Evolutionary conservation across 2,888 invertebrate genomes (phyloP).

Genomic region (Gisinianus flammeolus): DNA sequence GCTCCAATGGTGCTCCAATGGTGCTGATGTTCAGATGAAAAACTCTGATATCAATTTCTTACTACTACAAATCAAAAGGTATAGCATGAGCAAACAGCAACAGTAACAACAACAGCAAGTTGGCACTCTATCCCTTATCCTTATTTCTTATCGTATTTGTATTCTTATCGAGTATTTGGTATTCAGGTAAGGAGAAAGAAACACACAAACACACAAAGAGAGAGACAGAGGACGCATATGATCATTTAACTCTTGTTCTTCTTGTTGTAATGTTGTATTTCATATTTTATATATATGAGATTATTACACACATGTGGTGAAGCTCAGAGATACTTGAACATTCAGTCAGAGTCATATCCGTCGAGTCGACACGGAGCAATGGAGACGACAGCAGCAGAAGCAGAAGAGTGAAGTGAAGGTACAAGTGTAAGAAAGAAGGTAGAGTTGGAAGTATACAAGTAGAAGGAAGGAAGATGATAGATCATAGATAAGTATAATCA

Average conservation of each 20-base stretch:
- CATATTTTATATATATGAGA: too few relatives aligned
- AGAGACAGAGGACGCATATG: neutral
- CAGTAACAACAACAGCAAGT: neutral
- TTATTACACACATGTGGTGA: neutral
- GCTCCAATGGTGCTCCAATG: too few relatives aligned
- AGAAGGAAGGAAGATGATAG: neutral
- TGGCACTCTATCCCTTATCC: neutral
- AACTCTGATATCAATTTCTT: constrained; percentile 7
- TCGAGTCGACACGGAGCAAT: neutral
- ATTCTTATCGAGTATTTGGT: neutral
- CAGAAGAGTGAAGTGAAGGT: too few relatives aligned
- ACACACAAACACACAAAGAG: too few relatives aligned
- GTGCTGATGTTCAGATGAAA: neutral
- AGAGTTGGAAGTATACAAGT: neutral
- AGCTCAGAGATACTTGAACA: neutral
- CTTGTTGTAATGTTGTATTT: too few relatives aligned
- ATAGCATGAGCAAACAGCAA: neutral
- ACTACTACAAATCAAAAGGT: neutral
- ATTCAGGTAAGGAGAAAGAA: neutral
- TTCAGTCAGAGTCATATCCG: neutral
- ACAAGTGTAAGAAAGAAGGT: neutral
- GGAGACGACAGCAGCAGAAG: neutral
- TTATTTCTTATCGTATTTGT: constrained; percentile 20
- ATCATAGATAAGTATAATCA: neutral
- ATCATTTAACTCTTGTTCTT: neutral